Base-by-base conservation (phyloP, 2,797 vertebrate genomes). In the Monodelphis domestica region DNA sequence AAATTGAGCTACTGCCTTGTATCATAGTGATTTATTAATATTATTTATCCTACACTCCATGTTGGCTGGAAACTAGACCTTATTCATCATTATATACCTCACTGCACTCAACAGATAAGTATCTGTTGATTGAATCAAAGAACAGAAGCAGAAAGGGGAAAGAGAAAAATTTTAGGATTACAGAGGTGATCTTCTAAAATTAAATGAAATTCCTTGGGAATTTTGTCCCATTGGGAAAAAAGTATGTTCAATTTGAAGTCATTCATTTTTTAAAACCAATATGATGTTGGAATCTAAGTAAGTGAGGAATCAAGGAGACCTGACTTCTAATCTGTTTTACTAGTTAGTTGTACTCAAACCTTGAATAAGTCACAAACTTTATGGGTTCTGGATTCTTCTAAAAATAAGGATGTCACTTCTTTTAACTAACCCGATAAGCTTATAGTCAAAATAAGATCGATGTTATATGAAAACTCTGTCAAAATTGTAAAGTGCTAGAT, bases 1-100 rank as follows among this genome's bases (percentile, higher is more conserved):
- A 95, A 92, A 95, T 29, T 53, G 88, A 95, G 29, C 88, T 87
- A n/a, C 50, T 92, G 51, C 53, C 53, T 91, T 91, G 87, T 84
- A 88, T 90, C 90, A 87, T 15, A 91, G 53, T 94, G 91, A 78
- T 12, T 50, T 87, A 59, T 5, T 59, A 91, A 26, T 54, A 87
- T 59, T 54, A 90, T 89, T 78, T 56, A 90, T 52, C 88, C 63
- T 24, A 78, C 24, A 78, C 6, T 78, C 63, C n/a, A 7, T 10
- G 17, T 78, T 0, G n/a, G n/a, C 2, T 78, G 17, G 38, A 78
- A 78, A 45, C 21, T 84, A 45, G 70, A 38, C 70, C 21, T 84
- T 26, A 70, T 70, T n/a, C 33, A 70, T 70, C 59, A n/a, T 70
- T 70, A 14, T n/a, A 12, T 84, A 21, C 70, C 9, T 84, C 24